A percentile compares a stretch with the other conserved stretches of the same genome.
Evolutionary conservation across 2,113 vertebrate species (phyloP).

Genomic region (Catagonus wagneri): DNA sequence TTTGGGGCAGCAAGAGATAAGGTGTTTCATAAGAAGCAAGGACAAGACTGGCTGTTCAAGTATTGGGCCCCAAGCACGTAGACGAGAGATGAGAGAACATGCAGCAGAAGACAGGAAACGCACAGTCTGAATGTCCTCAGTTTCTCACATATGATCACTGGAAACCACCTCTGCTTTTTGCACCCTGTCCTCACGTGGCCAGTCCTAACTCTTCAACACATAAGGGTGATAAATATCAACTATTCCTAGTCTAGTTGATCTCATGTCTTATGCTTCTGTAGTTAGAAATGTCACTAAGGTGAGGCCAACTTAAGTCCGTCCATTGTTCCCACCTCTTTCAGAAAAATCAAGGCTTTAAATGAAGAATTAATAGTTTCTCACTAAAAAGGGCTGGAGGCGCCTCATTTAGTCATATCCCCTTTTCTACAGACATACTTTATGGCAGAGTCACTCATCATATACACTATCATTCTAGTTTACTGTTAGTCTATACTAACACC

Average conservation of each 20-base stretch:
- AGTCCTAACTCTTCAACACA: neutral
- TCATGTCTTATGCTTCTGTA: neutral
- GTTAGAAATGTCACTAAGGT: neutral
- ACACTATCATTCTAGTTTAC: neutral
- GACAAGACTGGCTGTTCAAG: neutral
- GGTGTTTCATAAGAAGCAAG: neutral
- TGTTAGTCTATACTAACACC: slow-evolving; percentile 1
- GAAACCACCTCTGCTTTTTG: neutral
- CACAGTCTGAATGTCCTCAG: neutral
- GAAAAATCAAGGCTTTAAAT: slow-evolving; percentile 28
- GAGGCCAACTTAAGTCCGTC: neutral
- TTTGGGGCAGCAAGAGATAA: neutral
- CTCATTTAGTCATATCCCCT: neutral
- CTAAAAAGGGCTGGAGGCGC: neutral
- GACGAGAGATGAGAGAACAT: neutral
- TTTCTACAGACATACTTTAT: neutral
- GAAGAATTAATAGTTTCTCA: slow-evolving; percentile 40
- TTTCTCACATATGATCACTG: neutral
- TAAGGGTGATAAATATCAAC: neutral
- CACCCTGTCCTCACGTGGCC: too few species aligned
- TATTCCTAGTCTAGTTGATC: neutral
- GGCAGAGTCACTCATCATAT: neutral
- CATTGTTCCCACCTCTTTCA: neutral
- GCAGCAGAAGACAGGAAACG: neutral
- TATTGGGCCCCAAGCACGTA: neutral